Percentiles rank a stretch among this genome's conserved stretches.
phyloP scores from a whole-genome alignment of 2,888 invertebrate species.

The Plebejus melissa region DNA sequence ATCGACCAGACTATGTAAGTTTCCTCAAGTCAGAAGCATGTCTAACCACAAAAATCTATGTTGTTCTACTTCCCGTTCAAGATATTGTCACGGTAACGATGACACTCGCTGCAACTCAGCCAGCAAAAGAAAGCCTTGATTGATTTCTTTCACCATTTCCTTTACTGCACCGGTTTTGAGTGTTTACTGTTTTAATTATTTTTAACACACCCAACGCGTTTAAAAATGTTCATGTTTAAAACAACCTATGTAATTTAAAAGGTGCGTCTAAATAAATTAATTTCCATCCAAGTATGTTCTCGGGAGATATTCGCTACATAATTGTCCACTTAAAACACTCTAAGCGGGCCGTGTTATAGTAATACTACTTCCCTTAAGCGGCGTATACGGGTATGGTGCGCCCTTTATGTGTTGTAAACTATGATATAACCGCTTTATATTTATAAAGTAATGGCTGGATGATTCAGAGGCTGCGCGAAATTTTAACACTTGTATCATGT shows the following conservation, averaged over 20 bases:
- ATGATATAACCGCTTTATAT: constrained; percentile 50
- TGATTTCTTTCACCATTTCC: no score
- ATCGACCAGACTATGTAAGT: no score
- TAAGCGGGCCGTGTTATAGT: constrained; percentile 72
- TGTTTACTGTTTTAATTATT: not conserved
- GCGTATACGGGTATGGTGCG: constrained; percentile 45
- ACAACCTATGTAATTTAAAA: not conserved
- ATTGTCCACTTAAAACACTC: constrained; percentile 73
- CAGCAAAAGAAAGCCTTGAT: no score
- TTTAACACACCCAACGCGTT: not conserved
- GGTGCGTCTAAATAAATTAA: constrained; percentile 14
- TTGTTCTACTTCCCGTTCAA: no score
- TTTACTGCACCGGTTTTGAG: no score
- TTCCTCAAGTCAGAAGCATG: no score
- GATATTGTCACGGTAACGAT: no score
- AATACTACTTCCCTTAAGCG: constrained; percentile 65
- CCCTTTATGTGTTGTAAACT: constrained; percentile 65
- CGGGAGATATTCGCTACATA: constrained; percentile 42
- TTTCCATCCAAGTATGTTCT: constrained; percentile 28
- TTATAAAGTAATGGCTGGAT: constrained; percentile 26
- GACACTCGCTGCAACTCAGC: no score
- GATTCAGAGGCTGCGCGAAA: constrained; percentile 10
- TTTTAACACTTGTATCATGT: constrained; percentile 16
- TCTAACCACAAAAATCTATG: no score
- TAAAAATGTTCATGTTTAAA: not conserved